Base-by-base conservation (phyloP, 2,797 vertebrate genomes). In the Dromococcyx pavoninus region DNA sequence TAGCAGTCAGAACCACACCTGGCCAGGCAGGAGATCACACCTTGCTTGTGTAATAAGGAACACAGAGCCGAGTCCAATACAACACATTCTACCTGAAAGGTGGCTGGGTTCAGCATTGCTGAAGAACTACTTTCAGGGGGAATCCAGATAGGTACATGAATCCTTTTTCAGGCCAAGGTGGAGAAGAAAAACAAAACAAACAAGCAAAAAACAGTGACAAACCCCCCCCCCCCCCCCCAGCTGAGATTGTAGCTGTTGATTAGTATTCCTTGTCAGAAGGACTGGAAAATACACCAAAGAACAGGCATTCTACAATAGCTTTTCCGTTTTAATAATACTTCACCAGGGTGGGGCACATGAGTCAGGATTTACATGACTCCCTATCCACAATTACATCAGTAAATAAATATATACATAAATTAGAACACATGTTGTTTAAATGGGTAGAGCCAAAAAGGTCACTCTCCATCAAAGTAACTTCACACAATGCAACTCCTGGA, bases 401-500 rank as follows among this genome's bases (percentile, higher is more conserved):
- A 30, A 67, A 39, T 24, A 70, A 48, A 66, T 6, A 44, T 16
- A 58, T 3, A 48, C 4, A 39, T 3, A 15, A 77, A 86, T 44
- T 3, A 24, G 30, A 71, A 57, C 2, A 21, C 6, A 32, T 18
- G 13, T 13, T 56, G 14, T 58, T 84, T 62, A 86, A 76, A 46
- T 1, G 3, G 8, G 7, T 3, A 61, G 4, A 91, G 13, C 14
- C 22, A 51, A 22, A 35, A 70, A 53, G 9, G 32, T 12, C 8
- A 8, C 28, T 17, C 44, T 48, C 39, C 48, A 62, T 6, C n/a
- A 64, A 33, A 51, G 10, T 3, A 56, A 58, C 14, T 22, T 8
- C 17, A 13, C 37, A 70, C 3, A 6, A 0, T 5, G 3, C 56
- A 37, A 11, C 17, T 41, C 27, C 5, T 4, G 10, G 1, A 3